phyloP scores from a whole-genome alignment of 2,113 vertebrate species.

The Actinemys pallida region DNA sequence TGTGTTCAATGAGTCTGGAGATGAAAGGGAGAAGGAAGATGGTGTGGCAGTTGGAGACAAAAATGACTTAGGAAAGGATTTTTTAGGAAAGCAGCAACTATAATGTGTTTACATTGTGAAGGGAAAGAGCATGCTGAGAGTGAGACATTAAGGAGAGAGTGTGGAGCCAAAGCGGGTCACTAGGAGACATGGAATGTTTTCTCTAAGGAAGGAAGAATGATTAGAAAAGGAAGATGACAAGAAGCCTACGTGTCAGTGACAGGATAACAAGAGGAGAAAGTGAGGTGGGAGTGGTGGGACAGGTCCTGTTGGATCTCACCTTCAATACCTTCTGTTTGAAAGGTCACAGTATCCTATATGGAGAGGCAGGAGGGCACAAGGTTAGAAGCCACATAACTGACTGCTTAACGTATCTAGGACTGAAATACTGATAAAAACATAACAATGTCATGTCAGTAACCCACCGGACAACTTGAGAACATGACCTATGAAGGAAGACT shows the following conservation, averaged over 20 bases:
- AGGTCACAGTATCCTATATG: neutral
- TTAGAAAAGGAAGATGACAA: neutral
- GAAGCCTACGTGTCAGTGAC: neutral
- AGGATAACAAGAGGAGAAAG: neutral
- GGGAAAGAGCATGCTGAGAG: neutral
- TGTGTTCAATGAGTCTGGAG: neutral
- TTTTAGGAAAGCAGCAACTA: neutral
- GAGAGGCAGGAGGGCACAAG: neutral
- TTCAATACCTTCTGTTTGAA: neutral
- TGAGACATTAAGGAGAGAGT: neutral
- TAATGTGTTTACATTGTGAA: neutral
- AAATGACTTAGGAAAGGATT: neutral
- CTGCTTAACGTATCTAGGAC: neutral
- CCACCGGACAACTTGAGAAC: neutral
- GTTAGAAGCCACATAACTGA: neutral
- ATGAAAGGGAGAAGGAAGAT: neutral
- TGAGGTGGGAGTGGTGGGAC: accelerated
- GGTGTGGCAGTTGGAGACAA: neutral
- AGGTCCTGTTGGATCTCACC: neutral
- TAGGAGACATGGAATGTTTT: too few relatives aligned
- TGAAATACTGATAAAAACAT: neutral
- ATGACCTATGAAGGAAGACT: too few relatives aligned
- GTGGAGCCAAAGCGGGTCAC: neutral
- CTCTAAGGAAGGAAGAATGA: neutral
- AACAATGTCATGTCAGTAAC: neutral